Base-by-base conservation (phyloP, 2,797 vertebrate species). In the Molossus alvarezi region DNA sequence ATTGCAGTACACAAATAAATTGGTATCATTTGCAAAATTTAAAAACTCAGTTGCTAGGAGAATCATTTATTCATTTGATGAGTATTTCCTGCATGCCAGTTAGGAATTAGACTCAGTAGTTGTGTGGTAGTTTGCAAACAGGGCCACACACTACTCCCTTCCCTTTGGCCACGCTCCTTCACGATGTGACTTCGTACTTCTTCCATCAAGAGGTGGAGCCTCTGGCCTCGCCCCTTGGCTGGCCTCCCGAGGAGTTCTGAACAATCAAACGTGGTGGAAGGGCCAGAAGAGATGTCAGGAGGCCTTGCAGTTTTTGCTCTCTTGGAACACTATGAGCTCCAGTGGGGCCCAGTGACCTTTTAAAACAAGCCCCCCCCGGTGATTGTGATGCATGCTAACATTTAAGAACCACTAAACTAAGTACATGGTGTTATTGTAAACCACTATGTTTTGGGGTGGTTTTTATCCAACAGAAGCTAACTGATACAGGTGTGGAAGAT, bases 321-420 rank as follows among this genome's bases (percentile, higher is more conserved):
- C 18, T 20, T n/a, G 27, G 55, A 83, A 33, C 11, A 3, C 13
- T 10, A 0, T 23, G 64, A 86, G 21, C 23, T 71, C 48, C 51
- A 9, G 57, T 27, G 27, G 9, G 48, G 3, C 53, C 5, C 0
- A 41, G 51, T 13, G 41, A 29, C 58, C 14, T 73, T 45, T 18
- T 60, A 53, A 7, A 64, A 57, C 17, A 57, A 75, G 80, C 27
- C 27, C 18, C 11, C 72, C 23, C 37, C 10, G 7, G 33, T 58
- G 55, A 64, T 9, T 48, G 64, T 69, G 62, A 94, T n/a, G 20
- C 62, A 58, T 37, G 71, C 57, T 94, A 69, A 94, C 73, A 41
- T 86, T 93, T 41, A 89, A 93, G 75, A 86, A 73, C 53, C 80
- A 64, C 37, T 77, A 67, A 89, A 51, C 58, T 73, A 55, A 94